Evolutionary conservation across 1,140 invertebrate genomes (phyloP).

Genomic region (Pogonognathellus flavescens): DNA sequence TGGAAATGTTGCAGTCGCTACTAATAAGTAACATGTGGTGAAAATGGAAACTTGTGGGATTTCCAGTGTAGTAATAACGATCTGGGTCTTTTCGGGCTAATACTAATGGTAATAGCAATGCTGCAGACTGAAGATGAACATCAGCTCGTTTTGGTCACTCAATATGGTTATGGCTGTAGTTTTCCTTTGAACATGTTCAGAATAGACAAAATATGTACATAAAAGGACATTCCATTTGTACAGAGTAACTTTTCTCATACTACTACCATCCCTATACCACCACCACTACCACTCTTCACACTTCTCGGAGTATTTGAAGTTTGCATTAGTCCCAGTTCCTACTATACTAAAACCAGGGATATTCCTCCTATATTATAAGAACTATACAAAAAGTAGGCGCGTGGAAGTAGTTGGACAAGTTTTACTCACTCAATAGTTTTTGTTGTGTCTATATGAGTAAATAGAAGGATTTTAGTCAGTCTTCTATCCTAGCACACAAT

Average conservation of each 20-base stretch:
- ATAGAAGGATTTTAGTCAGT: too few relatives aligned
- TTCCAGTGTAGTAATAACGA: slow-evolving; percentile 9
- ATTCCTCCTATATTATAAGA: too few relatives aligned
- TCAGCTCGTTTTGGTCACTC: slow-evolving; percentile 23
- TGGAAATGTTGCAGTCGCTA: slow-evolving; percentile 24
- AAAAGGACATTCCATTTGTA: slow-evolving; percentile 10
- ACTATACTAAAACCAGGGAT: too few relatives aligned
- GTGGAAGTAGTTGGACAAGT: too few relatives aligned
- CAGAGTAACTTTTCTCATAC: not conserved
- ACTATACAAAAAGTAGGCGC: too few relatives aligned
- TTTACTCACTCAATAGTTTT: too few relatives aligned
- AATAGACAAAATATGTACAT: slow-evolving; percentile 34
- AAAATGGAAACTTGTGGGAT: slow-evolving; percentile 40
- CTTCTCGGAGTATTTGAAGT: not conserved
- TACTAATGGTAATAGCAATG: slow-evolving; percentile 16
- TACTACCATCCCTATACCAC: too few relatives aligned
- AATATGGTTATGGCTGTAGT: slow-evolving; percentile 16
- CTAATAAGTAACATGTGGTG: slow-evolving; percentile 43
- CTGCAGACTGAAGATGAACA: slow-evolving; percentile 15
- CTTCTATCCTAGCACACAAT: not conserved
- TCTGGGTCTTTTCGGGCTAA: slow-evolving; percentile 8
- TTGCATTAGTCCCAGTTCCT: not conserved
- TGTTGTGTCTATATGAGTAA: too few relatives aligned
- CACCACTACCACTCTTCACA: too few relatives aligned
- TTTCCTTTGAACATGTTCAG: slow-evolving; percentile 42